Evolutionary conservation across 2,797 vertebrate species (phyloP).

Genomic region (Protonibea diacanthus): DNA sequence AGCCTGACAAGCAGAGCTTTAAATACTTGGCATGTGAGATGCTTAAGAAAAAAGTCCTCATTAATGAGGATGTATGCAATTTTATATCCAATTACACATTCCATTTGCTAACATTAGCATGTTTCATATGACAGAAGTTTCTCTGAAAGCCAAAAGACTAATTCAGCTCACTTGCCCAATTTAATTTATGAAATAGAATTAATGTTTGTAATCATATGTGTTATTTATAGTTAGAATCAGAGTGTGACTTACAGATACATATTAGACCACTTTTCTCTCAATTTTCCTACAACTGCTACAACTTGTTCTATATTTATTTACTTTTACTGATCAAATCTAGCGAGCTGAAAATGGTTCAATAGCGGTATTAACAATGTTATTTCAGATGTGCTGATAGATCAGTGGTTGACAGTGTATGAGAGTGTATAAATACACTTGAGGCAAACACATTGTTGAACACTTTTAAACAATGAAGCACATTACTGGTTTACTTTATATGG

Average conservation of each 20-base stretch:
- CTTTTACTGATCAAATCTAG: too few relatives aligned
- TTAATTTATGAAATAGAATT: constrained; percentile 16
- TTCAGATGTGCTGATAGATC: neutral
- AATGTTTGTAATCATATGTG: neutral
- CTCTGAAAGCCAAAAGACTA: constrained; percentile 11
- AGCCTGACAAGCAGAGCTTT: neutral
- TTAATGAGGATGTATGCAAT: constrained; percentile 13
- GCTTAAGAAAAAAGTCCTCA: constrained; percentile 35
- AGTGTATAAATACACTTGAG: constrained; percentile 1
- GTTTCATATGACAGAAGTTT: constrained; percentile 29
- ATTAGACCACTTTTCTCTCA: neutral
- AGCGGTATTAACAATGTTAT: neutral
- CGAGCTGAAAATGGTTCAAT: neutral
- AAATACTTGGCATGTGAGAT: constrained; percentile 16
- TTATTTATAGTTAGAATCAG: neutral
- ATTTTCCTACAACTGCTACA: neutral
- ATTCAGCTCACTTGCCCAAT: constrained; percentile 7
- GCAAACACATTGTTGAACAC: neutral
- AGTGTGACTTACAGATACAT: neutral
- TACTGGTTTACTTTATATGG: neutral
- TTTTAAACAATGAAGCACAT: constrained; percentile 4
- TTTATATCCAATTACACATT: constrained; percentile 30
- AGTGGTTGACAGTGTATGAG: neutral
- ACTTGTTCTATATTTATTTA: neutral
- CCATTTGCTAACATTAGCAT: neutral